phyloP scores from a whole-genome alignment of 2,888 invertebrate species.

The Spodoptera littoralis region DNA sequence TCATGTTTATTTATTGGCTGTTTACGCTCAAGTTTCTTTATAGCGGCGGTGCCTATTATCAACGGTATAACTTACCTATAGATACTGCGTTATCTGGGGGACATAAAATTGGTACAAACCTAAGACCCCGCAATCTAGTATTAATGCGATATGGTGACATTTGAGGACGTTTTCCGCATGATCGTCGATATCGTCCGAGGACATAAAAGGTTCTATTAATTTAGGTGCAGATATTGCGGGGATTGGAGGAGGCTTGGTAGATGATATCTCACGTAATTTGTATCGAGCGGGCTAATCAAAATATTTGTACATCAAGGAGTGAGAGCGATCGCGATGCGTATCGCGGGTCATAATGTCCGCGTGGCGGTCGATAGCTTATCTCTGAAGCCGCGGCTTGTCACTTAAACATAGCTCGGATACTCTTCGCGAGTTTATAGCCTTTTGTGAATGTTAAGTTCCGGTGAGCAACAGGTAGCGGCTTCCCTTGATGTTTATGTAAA shows the following conservation, averaged over 20 bases:
- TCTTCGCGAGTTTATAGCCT: slow-evolving; percentile 49
- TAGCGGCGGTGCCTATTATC: slow-evolving; percentile 74
- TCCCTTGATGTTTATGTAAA: slow-evolving; percentile 40
- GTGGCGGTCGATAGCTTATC: slow-evolving; percentile 74
- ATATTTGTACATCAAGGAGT: slow-evolving; percentile 78
- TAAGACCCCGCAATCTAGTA: slow-evolving; percentile 69
- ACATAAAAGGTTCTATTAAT: slow-evolving; percentile 62
- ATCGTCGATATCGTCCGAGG: slow-evolving; percentile 55
- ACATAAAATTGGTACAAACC: slow-evolving; percentile 82
- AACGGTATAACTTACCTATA: slow-evolving; percentile 77
- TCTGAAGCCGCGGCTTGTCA: slow-evolving; percentile 62
- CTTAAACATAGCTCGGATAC: slow-evolving; percentile 59
- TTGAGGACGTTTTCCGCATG: slow-evolving; percentile 64
- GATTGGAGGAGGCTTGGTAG: slow-evolving; percentile 51
- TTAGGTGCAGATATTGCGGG: slow-evolving; percentile 55
- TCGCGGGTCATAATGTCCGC: slow-evolving; percentile 75
- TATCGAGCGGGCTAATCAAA: slow-evolving; percentile 78
- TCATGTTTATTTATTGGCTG: slow-evolving; percentile 68
- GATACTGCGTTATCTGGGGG: slow-evolving; percentile 77
- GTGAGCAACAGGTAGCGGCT: slow-evolving; percentile 33
- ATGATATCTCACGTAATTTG: slow-evolving; percentile 80
- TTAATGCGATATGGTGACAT: slow-evolving; percentile 69
- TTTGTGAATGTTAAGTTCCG: slow-evolving; percentile 39
- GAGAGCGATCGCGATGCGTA: slow-evolving; percentile 72
- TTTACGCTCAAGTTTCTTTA: slow-evolving; percentile 70